These are phyloP conservation scores for Cyanistes caeruleus DNA, from an alignment of 2,113 vertebrate genomes.

Conservation along the genomic window DNA sequence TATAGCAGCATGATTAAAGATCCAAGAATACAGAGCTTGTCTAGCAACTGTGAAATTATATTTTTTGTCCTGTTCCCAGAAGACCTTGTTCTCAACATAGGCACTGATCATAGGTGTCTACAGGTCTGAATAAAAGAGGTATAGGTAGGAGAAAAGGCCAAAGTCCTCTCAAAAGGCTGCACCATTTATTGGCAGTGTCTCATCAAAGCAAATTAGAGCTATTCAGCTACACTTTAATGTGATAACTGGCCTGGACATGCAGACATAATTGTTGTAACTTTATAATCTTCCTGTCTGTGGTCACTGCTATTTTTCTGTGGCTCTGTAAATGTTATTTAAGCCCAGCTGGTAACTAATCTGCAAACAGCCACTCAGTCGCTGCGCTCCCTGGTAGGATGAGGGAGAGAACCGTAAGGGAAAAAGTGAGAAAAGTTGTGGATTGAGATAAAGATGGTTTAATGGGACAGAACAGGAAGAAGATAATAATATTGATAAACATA, in stretches of 20 bases:
- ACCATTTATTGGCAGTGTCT: not conserved
- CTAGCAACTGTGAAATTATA: not conserved
- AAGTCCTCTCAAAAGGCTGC: not conserved
- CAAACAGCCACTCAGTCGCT: not conserved
- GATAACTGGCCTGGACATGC: not conserved
- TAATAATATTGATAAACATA: not conserved
- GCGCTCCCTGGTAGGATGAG: not conserved
- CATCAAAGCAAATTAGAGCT: not conserved
- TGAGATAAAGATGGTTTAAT: not conserved
- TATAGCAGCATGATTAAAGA: not conserved
- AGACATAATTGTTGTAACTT: not conserved
- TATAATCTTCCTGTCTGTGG: not conserved
- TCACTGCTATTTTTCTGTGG: not conserved
- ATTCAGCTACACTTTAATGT: not conserved
- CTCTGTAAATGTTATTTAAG: not conserved
- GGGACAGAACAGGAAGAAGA: not conserved
- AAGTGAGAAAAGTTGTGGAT: not conserved
- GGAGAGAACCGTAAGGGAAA: not conserved
- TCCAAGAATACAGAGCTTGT: not conserved
- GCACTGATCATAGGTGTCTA: not conserved
- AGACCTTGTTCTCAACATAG: not conserved
- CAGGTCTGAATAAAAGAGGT: not conserved
- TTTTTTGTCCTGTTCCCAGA: not conserved
- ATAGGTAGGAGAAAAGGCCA: not conserved
- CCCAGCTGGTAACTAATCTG: not conserved